Evolutionary conservation across 2,113 vertebrate species (phyloP), one percentile per base, ranked within the genome.

Genomic region (Cynoglossus semilaevis): DNA sequence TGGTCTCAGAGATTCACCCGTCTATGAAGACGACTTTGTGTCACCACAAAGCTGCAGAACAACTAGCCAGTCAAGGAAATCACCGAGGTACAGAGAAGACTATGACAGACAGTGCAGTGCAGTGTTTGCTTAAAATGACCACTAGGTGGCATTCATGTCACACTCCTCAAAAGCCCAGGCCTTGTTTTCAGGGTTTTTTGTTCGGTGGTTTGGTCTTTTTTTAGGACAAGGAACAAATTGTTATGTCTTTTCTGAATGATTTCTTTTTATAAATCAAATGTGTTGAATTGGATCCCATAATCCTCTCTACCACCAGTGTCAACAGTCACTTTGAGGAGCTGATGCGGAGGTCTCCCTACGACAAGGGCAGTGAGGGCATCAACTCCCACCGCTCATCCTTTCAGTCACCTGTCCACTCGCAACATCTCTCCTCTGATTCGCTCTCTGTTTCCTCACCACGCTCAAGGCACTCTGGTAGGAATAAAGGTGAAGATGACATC

Each of bases 11-110:
- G 91, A 92, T 7, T 90, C 84, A 0, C n/a, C 79, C 2, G 74
- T 67, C 49, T 95, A 97, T 1, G 94, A 95, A 65, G 94, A 95
- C 71, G 95, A 96, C 67, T 98, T 98, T 84, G 78, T 90, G 43
- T 96, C 93, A 0, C 93, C 91, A 0, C 84, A 88, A 18, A 90
- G 89, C 71, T 96, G 91, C 58, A 87, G 77, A 74, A 83, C 82
- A 57, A 89, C 80, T 58, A 90, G 87, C 54, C 81, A 89, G 52
- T 87, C 90, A 59, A 93, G 67, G 73, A 94, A 63, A 63, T 89
- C 92, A 16, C 86, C 85, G 71, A 93, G 93, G 96, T 97, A 92
- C 77, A 63, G 6, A 14, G n/a, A 51, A 47, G n/a, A 34, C n/a
- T 8, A 8, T 15, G 1, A 1, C 11, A 11, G 10, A n/a, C n/a